Evolutionary conservation across 2,797 vertebrate genomes (phyloP), one percentile per base, ranked within the genome.

Genomic region (Acanthurus tractus): DNA sequence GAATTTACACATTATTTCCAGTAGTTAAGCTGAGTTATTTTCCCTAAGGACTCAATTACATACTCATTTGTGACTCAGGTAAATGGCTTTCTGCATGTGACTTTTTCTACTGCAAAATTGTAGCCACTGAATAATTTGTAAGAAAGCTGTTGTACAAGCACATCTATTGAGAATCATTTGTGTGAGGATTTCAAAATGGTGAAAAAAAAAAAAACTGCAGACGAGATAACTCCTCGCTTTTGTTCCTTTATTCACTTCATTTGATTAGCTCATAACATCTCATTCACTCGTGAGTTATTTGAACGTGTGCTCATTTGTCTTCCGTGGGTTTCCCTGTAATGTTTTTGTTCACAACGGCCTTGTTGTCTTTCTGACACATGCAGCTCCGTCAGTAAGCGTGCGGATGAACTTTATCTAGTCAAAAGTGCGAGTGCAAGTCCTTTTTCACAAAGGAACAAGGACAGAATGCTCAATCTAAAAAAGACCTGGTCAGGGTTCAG

Each of bases 1-100:
- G 95, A 97, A 97, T 97, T 96, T 97, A 96, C 97, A 96, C 97
- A 97, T 97, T 97, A 97, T 96, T 97, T 97, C 96, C 96, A 97
- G 96, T 97, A 97, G 96, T 97, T 98, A 97, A 97, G 95, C 96
- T 96, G 96, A 97, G 95, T 97, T 96, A 97, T 97, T 94, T 97
- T 96, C 97, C 96, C 97, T 87, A 93, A 96, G 96, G 96, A 98
- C 96, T 97, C 96, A 97, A 97, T 98, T 98, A 98, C 95, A 96
- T 96, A 96, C 96, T 97, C 96, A 97, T 97, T 96, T 97, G 95
- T 96, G 96, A 96, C 96, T 96, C 96, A 96, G 96, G 96, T 97
- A 96, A 97, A 96, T 93, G 92, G 90, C 84, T 93, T 91, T 86
- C 88, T 76, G 80, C 70, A 82, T 88, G 88, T 90, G 92, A 93